Conservation (phyloP, 2,113 vertebrate species). For the Osmerus mordax region DNA sequence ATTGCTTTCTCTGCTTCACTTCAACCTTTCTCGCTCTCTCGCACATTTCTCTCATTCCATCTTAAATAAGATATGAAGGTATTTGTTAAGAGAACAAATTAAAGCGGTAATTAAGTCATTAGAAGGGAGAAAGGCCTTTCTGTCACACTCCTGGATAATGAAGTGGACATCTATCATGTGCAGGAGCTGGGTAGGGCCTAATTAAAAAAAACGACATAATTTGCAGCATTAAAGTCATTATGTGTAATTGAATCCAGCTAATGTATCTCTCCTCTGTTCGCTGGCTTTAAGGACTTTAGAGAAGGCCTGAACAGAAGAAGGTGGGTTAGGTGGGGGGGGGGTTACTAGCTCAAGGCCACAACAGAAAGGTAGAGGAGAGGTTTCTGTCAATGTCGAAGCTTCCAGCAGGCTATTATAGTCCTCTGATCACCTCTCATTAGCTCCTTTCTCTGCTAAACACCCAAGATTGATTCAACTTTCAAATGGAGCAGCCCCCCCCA, state of each 20-base stretch:
- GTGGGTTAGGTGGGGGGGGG: background rate
- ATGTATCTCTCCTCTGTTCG: slow-evolving; percentile 83
- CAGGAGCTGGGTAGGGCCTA: slow-evolving; percentile 76
- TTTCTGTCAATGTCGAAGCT: slow-evolving; percentile 25
- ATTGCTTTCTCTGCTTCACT: background rate
- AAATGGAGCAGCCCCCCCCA: background rate
- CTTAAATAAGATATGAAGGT: slow-evolving; percentile 48
- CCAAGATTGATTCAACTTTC: slow-evolving; percentile 15
- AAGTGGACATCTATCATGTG: slow-evolving; percentile 83
- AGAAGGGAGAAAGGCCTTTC: slow-evolving; percentile 78
- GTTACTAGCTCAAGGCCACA: slow-evolving; percentile 71
- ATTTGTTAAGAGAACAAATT: slow-evolving; percentile 58
- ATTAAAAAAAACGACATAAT: slow-evolving; percentile 84
- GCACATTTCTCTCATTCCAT: background rate
- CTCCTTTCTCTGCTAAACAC: slow-evolving; percentile 35
- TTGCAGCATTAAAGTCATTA: slow-evolving; percentile 88
- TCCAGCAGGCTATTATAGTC: slow-evolving; percentile 20
- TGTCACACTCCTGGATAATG: slow-evolving; percentile 83
- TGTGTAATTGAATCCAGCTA: slow-evolving; percentile 87
- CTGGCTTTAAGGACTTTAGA: slow-evolving; percentile 67
- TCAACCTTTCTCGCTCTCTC: background rate
- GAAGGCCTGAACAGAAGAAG: slow-evolving; percentile 17
- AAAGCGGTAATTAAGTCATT: slow-evolving; percentile 71
- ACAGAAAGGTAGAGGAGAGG: slow-evolving; percentile 75
- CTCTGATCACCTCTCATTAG: slow-evolving; percentile 34